phyloP scores from a whole-genome alignment of 2,797 vertebrate species.

The Sparidentex hasta region DNA sequence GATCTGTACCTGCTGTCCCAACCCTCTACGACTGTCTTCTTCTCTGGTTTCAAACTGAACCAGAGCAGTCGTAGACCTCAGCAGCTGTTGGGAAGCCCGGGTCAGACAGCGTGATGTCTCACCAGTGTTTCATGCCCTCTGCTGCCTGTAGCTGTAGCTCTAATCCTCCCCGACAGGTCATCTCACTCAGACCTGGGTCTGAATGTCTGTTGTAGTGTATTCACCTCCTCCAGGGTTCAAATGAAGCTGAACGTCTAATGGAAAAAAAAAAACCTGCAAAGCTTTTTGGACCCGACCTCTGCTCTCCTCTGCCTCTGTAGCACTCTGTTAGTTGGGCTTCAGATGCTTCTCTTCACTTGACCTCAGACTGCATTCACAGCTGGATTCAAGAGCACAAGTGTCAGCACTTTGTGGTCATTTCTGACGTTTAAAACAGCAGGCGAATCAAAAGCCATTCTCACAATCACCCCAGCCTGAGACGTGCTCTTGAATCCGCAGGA shows the following conservation, averaged over 20 bases:
- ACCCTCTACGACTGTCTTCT: conserved; percentile 7
- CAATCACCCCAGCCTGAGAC: background rate
- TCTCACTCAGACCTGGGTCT: conserved; percentile 56
- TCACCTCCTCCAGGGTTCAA: conserved; percentile 13
- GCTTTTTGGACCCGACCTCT: conserved; percentile 47
- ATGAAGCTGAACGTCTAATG: conserved; percentile 9
- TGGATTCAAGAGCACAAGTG: conserved; percentile 60
- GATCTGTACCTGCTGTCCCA: conserved; percentile 28
- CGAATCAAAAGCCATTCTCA: background rate
- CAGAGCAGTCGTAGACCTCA: background rate
- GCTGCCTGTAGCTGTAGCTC: conserved; percentile 71
- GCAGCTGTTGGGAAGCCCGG: conserved; percentile 5
- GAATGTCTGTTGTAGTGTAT: conserved; percentile 14
- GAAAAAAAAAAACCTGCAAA: background rate
- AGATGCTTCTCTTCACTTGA: conserved; percentile 45
- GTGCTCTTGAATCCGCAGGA: conserved; percentile 71
- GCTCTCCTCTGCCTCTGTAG: conserved; percentile 27
- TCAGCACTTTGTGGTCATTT: background rate
- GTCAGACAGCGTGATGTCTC: conserved; percentile 80
- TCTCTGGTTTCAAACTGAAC: background rate
- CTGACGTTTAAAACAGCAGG: conserved; percentile 1
- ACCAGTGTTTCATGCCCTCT: conserved; percentile 90
- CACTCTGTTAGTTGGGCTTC: conserved; percentile 18
- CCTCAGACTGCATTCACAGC: conserved; percentile 44
- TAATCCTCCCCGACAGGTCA: conserved; percentile 74